phyloP scores from a whole-genome alignment of 2,797 vertebrate genomes.

The Astyanax mexicanus region DNA sequence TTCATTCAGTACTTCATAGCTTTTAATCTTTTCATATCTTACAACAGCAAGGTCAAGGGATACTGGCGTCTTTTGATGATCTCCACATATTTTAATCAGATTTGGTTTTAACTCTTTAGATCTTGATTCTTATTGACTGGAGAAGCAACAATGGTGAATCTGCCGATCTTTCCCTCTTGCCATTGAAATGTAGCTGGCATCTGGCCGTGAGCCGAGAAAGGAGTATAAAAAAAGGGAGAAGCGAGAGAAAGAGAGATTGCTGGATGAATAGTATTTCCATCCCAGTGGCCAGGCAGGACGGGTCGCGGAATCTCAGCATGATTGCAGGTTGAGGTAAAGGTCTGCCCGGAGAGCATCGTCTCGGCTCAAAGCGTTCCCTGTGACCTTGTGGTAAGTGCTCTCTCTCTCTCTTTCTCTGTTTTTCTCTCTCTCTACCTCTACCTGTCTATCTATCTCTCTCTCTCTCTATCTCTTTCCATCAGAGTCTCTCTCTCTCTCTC shows the following conservation, averaged over 20 bases:
- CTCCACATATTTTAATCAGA: not conserved
- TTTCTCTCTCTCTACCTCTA: constrained; percentile 3
- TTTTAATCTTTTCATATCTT: constrained; percentile 3
- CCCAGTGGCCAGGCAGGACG: constrained; percentile 47
- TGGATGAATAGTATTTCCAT: constrained; percentile 50
- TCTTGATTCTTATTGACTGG: constrained; percentile 4
- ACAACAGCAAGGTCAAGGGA: not conserved
- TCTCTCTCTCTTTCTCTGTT: constrained; percentile 38
- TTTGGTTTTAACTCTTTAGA: constrained; percentile 2
- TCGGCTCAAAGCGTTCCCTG: constrained; percentile 48
- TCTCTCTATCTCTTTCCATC: not conserved
- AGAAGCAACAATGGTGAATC: constrained; percentile 30
- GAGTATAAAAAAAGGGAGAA: constrained; percentile 1
- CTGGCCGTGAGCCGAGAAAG: constrained; percentile 37
- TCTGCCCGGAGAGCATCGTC: constrained; percentile 47
- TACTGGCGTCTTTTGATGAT: not conserved
- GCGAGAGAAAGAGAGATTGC: constrained; percentile 35
- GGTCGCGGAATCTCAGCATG: constrained; percentile 47
- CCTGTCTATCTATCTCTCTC: not conserved
- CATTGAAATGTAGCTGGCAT: constrained; percentile 33
- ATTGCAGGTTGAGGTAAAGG: constrained; percentile 56
- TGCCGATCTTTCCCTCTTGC: constrained; percentile 20
- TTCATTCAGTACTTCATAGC: not conserved
- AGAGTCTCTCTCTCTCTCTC: not conserved
- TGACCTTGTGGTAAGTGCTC: constrained; percentile 59